phyloP scores from a whole-genome alignment of 2,888 invertebrate genomes.

The Nowickia ferox region DNA sequence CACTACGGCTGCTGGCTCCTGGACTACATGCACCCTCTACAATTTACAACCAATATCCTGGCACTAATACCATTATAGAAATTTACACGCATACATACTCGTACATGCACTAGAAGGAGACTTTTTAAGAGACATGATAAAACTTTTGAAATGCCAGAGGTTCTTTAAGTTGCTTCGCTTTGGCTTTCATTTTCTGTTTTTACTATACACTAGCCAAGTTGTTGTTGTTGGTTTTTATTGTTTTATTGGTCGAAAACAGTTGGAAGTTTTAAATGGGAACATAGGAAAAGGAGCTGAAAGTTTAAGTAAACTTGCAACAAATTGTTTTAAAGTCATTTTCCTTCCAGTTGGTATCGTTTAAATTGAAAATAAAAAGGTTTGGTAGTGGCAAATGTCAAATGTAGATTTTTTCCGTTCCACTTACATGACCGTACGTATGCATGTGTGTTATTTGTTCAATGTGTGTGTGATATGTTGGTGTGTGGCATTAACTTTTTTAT shows the following conservation, averaged over 20 bases:
- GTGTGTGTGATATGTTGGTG: no score
- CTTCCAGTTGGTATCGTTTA: conserved; percentile 66
- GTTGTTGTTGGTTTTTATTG: conserved; percentile 28
- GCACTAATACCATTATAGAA: conserved; percentile 7
- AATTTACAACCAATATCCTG: conserved; percentile 2
- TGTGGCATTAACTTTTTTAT: background rate
- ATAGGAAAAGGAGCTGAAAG: conserved; percentile 60
- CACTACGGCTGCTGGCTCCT: conserved; percentile 1
- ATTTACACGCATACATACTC: conserved; percentile 4
- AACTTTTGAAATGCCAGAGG: conserved; percentile 67
- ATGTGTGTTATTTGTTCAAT: no score
- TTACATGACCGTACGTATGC: background rate
- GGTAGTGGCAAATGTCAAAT: conserved; percentile 59
- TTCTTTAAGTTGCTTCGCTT: conserved; percentile 54
- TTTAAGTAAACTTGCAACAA: conserved; percentile 64
- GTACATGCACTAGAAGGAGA: background rate
- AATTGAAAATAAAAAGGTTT: conserved; percentile 60
- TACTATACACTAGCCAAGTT: background rate
- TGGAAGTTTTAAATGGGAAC: conserved; percentile 48
- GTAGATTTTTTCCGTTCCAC: background rate
- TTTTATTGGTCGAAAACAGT: conserved; percentile 42
- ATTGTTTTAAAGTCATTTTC: conserved; percentile 69
- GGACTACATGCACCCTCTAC: background rate
- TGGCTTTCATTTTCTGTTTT: conserved; percentile 29
- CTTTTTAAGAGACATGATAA: conserved; percentile 54